phyloP scores from a whole-genome alignment of 1,140 invertebrate genomes.

The Tetragnatha versicolor region DNA sequence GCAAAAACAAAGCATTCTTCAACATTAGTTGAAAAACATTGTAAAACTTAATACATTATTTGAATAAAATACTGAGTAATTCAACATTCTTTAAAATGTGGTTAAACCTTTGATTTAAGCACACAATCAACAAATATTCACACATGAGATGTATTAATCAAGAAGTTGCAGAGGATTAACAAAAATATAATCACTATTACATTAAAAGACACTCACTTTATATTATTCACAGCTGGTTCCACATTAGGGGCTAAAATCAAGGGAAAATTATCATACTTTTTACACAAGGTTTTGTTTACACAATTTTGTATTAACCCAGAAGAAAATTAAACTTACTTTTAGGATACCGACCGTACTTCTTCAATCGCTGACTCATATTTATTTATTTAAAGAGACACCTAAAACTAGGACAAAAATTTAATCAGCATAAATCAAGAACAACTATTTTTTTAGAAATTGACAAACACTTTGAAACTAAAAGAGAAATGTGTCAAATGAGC shows the following conservation, averaged over 20 bases:
- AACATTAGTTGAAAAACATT: not conserved
- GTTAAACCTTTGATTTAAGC: not conserved
- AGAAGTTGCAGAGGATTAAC: not conserved
- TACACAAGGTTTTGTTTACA: not conserved
- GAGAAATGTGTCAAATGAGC: not conserved
- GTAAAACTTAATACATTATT: not conserved
- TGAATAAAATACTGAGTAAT: not conserved
- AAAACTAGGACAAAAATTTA: not conserved
- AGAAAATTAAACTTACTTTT: slow-evolving; percentile 20
- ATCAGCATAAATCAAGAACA: not conserved
- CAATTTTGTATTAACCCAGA: not conserved
- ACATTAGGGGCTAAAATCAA: slow-evolving; percentile 11
- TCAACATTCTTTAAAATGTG: not conserved
- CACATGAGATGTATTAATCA: not conserved
- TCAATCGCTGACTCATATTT: slow-evolving; percentile 39
- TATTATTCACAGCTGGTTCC: slow-evolving; percentile 11
- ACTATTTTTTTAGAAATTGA: not conserved
- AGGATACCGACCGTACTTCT: slow-evolving; percentile 36
- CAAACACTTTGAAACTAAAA: too few relatives aligned
- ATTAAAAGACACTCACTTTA: slow-evolving; percentile 1
- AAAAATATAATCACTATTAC: not conserved
- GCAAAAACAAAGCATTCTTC: not conserved
- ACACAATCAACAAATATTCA: not conserved
- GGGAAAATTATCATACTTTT: not conserved
- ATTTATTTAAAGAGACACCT: not conserved